Evolutionary conservation across 2,113 vertebrate species (phyloP).

Genomic region (Butorides virescens): DNA sequence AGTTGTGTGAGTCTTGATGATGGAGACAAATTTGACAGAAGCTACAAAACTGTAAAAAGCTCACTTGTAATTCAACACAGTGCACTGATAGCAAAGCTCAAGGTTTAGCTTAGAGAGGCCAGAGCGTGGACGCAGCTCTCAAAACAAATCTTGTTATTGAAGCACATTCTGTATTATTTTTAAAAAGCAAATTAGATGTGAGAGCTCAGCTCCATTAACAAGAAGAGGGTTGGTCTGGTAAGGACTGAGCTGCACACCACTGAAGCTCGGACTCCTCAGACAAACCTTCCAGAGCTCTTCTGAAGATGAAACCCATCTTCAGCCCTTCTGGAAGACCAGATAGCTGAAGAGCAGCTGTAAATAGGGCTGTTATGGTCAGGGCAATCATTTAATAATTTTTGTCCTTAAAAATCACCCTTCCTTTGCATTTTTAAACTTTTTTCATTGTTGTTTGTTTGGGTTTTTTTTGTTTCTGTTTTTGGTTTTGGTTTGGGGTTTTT

Average conservation of each 20-base stretch:
- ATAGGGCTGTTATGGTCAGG: neutral
- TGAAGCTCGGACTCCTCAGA: neutral
- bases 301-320: neutral
- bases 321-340: neutral
- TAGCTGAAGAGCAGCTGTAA: neutral
- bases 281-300: neutral
- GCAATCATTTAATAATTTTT: neutral
- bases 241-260: neutral
- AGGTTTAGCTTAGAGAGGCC: neutral
- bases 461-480: too few species aligned
- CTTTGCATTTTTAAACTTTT: neutral
- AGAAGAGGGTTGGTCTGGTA: neutral
- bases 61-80: neutral
- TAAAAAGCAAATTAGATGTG: neutral
- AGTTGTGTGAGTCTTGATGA: neutral
- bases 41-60: neutral
- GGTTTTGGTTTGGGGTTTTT: neutral
- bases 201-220: neutral
- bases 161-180: neutral
- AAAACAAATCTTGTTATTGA: neutral
- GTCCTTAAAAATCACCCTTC: neutral
- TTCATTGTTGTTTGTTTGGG: neutral
- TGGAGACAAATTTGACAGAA: neutral
- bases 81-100: neutral
- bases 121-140: neutral